Evolutionary conservation across 2,797 vertebrate genomes (phyloP).

Genomic region (Ara ararauna): DNA sequence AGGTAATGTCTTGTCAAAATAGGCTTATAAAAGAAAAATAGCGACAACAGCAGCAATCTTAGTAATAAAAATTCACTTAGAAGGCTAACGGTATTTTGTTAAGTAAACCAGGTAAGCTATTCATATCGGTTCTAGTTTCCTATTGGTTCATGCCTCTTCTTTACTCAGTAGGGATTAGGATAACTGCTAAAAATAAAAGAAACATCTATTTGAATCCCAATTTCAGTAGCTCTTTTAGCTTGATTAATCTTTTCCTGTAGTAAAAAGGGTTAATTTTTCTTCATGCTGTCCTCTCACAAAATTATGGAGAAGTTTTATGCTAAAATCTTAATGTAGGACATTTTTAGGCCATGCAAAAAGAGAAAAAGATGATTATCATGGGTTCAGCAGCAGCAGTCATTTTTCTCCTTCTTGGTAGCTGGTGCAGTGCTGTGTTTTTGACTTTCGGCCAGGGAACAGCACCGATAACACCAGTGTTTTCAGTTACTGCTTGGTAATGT

Average conservation of each 20-base stretch:
- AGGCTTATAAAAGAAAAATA: conserved; percentile 1
- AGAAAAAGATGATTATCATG: not conserved
- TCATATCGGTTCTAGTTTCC: not conserved
- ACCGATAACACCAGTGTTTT: too few species aligned
- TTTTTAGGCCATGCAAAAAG: not conserved
- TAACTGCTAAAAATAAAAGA: not conserved
- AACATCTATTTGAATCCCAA: not conserved
- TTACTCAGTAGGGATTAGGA: not conserved
- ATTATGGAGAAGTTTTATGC: not conserved
- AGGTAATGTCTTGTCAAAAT: not conserved
- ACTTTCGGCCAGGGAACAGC: too few species aligned
- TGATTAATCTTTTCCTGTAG: not conserved
- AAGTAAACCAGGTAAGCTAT: not conserved
- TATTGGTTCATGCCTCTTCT: not conserved
- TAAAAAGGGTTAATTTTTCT: not conserved
- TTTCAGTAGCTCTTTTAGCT: not conserved
- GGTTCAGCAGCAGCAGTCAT: too few species aligned
- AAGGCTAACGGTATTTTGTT: not conserved
- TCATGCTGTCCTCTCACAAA: not conserved
- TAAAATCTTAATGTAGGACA: not conserved
- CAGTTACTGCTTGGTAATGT: too few species aligned
- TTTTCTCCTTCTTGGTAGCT: too few species aligned
- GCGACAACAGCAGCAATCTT: not conserved
- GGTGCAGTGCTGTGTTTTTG: too few species aligned
- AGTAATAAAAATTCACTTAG: not conserved